Evolutionary conservation across 92 coral and sea anemone genomes (phyloP).

Genomic region (Phymanthus crucifer): DNA sequence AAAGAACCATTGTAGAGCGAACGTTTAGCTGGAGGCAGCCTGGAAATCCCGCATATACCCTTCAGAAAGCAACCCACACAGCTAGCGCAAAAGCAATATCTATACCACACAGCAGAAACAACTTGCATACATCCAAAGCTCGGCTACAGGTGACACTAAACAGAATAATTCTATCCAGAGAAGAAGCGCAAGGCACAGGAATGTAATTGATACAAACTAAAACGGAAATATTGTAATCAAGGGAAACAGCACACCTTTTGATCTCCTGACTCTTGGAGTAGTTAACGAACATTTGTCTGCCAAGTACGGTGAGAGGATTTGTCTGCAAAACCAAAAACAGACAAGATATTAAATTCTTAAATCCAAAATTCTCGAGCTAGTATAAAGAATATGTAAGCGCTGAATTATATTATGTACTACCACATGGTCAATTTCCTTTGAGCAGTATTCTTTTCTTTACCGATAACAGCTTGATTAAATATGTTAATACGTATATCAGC

Average conservation of each 20-base stretch:
- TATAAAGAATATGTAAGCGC: background rate
- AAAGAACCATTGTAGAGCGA: background rate
- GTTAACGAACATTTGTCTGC: slow-evolving; percentile 99
- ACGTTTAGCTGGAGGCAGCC: background rate
- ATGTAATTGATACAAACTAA: background rate
- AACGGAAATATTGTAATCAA: background rate
- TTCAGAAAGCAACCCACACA: background rate
- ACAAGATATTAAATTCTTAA: background rate
- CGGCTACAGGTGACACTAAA: background rate
- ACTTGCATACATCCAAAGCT: background rate
- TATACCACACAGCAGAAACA: background rate
- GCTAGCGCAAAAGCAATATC: no score
- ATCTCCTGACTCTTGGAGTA: slow-evolving; percentile 99
- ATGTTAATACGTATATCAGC: no score
- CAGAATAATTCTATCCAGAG: background rate
- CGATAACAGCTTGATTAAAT: slow-evolving; percentile 1
- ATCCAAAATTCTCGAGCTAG: background rate
- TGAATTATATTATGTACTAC: no score
- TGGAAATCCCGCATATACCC: no score
- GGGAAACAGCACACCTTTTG: slow-evolving; percentile 67
- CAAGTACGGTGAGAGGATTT: slow-evolving; percentile 90
- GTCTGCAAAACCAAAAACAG: slow-evolving; percentile 51
- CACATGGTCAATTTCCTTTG: no score
- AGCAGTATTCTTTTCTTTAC: no score
- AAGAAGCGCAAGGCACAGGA: background rate